Percentiles rank a stretch among this genome's conserved stretches.
Evolutionary conservation across 35 echinoderm and acorn worm genomes (phyloP).

Genomic region (Lytechinus pictus): DNA sequence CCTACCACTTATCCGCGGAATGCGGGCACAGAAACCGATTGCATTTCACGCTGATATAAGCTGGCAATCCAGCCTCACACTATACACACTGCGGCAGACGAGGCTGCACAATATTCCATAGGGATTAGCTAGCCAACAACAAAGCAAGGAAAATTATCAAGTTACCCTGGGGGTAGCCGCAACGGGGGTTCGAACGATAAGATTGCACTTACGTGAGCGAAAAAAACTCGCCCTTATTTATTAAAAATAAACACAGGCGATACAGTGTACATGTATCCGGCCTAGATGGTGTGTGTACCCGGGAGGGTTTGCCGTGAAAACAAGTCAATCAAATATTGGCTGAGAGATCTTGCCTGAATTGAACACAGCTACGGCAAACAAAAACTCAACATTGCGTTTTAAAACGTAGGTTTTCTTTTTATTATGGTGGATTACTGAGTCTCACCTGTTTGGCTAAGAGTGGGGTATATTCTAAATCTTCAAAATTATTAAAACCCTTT

Average conservation of each 20-base stretch:
- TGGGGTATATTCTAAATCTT: not conserved
- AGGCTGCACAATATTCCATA: constrained; percentile 53
- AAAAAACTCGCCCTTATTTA: constrained; percentile 71
- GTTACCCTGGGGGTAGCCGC: constrained; percentile 71
- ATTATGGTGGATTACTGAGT: not conserved
- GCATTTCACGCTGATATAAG: constrained; percentile 68
- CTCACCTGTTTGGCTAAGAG: not conserved
- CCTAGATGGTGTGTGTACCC: constrained; percentile 61
- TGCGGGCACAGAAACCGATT: constrained; percentile 72
- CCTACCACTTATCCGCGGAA: constrained; percentile 83
- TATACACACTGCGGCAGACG: constrained; percentile 49
- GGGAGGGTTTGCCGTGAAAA: constrained; percentile 64
- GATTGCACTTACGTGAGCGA: constrained; percentile 64
- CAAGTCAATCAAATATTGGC: constrained; percentile 76
- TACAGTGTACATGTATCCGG: constrained; percentile 69
- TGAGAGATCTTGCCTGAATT: constrained; percentile 46
- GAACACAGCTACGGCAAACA: constrained; percentile 9
- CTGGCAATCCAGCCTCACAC: constrained; percentile 32
- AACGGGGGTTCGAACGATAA: constrained; percentile 65
- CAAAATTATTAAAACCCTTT: not conserved
- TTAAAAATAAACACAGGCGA: constrained; percentile 84
- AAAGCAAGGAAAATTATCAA: constrained; percentile 86
- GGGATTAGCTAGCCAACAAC: constrained; percentile 72
- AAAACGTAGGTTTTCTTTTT: not conserved
- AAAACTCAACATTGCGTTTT: not conserved